Evolutionary conservation across 2,888 invertebrate genomes (phyloP).

Genomic region (Sarcophaga variegata): DNA sequence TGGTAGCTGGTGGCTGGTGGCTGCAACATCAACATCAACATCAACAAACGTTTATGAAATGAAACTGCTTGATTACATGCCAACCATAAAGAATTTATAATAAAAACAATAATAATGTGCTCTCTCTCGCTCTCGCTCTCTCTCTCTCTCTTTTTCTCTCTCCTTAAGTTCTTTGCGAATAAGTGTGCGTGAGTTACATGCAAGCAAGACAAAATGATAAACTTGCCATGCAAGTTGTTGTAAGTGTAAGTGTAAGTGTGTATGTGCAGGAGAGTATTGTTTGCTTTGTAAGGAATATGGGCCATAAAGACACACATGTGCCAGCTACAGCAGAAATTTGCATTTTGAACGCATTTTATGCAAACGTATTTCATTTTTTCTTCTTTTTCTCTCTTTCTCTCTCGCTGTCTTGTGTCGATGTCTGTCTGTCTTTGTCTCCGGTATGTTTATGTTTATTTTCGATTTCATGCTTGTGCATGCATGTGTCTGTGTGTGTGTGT

Average conservation of each 20-base stretch:
- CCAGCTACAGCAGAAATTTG: background rate
- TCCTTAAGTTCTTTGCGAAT: background rate
- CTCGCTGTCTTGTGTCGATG: no score
- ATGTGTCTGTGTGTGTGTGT: no score
- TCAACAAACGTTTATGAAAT: conserved; percentile 42
- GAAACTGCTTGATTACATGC: conserved; percentile 42
- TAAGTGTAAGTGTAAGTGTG: background rate
- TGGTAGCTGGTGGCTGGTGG: background rate
- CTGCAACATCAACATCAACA: conserved; percentile 1
- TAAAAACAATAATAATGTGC: conserved; percentile 27
- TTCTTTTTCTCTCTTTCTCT: no score
- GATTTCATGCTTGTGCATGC: no score
- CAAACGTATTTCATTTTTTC: no score
- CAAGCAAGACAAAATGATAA: conserved; percentile 33
- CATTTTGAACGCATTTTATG: background rate
- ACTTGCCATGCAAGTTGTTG: background rate
- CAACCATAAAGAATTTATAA: conserved; percentile 41
- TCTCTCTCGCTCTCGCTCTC: background rate
- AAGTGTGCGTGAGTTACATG: background rate
- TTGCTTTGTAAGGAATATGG: background rate
- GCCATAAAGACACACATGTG: background rate
- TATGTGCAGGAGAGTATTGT: background rate
- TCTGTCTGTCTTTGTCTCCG: no score
- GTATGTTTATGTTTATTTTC: no score
- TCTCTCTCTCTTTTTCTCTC: no score